phyloP scores from a whole-genome alignment of 2,888 invertebrate species.

The Drosophila prolongata region DNA sequence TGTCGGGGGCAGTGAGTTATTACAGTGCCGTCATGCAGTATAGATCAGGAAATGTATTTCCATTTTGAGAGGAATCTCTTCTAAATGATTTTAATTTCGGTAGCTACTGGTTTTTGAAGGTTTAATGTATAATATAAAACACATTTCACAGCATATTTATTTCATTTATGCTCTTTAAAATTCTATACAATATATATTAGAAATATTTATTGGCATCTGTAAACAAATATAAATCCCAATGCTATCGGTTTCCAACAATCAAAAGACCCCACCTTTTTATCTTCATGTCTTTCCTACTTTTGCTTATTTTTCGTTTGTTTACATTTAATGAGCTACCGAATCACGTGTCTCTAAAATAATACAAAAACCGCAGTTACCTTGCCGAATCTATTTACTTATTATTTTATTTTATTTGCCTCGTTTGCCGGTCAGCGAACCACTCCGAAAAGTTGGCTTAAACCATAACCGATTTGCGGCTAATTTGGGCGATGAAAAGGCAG shows the following conservation, averaged over 20 bases:
- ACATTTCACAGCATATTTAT: too few relatives aligned
- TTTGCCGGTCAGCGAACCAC: constrained; percentile 44
- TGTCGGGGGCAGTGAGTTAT: constrained; percentile 6
- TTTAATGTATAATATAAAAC: too few relatives aligned
- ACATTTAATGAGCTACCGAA: constrained; percentile 40
- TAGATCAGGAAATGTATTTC: constrained; percentile 9
- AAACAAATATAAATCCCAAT: background rate
- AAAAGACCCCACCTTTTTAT: background rate
- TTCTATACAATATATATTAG: too few relatives aligned
- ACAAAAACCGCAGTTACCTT: constrained; percentile 42
- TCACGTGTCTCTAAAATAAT: constrained; percentile 33
- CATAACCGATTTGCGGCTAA: constrained; percentile 35
- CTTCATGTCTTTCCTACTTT: background rate
- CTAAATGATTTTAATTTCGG: background rate
- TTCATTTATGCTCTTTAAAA: too few relatives aligned
- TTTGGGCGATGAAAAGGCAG: constrained; percentile 37
- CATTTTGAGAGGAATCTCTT: background rate
- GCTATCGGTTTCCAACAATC: background rate
- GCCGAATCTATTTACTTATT: constrained; percentile 30
- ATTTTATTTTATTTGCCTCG: constrained; percentile 26
- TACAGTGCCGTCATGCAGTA: constrained; percentile 4
- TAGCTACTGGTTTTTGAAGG: background rate
- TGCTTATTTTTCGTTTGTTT: constrained; percentile 10
- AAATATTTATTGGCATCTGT: background rate
- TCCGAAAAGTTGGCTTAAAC: constrained; percentile 27